Conservation (phyloP, 2,113 vertebrate genomes). For the Chaetorhynchus papuensis region DNA sequence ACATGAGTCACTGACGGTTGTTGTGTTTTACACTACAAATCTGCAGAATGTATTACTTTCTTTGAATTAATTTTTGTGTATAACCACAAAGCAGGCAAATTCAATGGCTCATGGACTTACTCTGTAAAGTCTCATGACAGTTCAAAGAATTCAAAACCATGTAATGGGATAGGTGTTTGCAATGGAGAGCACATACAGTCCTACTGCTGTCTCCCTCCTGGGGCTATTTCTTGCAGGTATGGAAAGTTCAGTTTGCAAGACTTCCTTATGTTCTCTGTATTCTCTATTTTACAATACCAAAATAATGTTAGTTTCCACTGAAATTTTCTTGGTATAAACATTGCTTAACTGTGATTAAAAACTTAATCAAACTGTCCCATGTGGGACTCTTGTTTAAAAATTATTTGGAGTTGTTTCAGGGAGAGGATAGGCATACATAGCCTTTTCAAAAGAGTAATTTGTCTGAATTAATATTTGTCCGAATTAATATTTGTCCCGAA, state of each 20-base stretch:
- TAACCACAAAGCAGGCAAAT: neutral
- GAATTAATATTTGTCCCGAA: neutral
- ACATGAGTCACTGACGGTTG: neutral
- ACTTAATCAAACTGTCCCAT: neutral
- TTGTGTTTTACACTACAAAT: neutral
- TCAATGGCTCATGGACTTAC: neutral
- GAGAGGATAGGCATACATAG: neutral
- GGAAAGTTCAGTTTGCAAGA: neutral
- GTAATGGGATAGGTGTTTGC: neutral
- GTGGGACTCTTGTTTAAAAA: neutral
- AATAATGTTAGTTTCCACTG: neutral
- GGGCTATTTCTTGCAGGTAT: neutral
- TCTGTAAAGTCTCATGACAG: neutral
- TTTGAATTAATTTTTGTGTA: neutral
- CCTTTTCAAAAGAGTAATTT: neutral
- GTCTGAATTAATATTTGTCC: neutral
- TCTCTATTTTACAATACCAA: neutral
- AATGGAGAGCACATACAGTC: neutral
- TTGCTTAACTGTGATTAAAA: neutral
- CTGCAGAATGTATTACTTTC: neutral
- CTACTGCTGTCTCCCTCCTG: neutral
- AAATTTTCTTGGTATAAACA: neutral
- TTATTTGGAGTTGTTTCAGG: neutral
- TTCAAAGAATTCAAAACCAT: neutral
- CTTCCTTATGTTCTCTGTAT: neutral